Base-by-base conservation (phyloP, 1,140 invertebrate species). In the Leptinotarsa defecta region DNA sequence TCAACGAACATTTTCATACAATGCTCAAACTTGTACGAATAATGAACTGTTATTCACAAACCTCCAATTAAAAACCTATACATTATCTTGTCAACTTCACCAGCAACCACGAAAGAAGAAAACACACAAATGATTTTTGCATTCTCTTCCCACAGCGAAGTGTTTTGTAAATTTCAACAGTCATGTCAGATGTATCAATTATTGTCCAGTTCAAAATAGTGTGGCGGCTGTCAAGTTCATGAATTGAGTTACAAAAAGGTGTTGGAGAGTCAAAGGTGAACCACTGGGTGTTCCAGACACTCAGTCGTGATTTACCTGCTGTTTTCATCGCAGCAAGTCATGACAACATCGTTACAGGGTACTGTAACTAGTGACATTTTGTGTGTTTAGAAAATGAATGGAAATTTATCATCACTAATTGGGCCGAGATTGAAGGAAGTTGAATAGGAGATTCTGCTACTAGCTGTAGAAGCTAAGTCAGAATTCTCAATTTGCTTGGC, bases 291-390 rank as follows among this genome's bases (percentile, higher is more conserved):
- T 68, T 48, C 67, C 34, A 19, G 24, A 48, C 13, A 19, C 52
- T 68, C 24, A 20, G 24, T 68, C 67, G 67, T 68, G 67, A 68
- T 48, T 68, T 43, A 68, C 67, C 67, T 68, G 67, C 67, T 68
- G 67, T 48, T 68, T 68, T 68, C 17, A 19, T 27, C 24, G 15
- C 52, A 43, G 67, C 67, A 68, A 68, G 67, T 68, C 67, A 68
- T 68, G 67, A 68, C 67, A 68, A 68, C 67, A n/a, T 68, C 67
- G 67, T 68, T 68, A 68, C 19, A 68, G 49, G n/a, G 15, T 68
- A 68, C n/a, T 67, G 64, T 24, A 24, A 67, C 64, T 24, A 43
- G 34, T 43, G 34, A 43, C 34, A 43, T 43, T 43, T 43, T 43
- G 11, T 43, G 34, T 43, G 34, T 43, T 11, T 43, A 34, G 27